Base-by-base conservation (phyloP, 2,113 vertebrate genomes). In the Forbesichthys papilliferus region DNA sequence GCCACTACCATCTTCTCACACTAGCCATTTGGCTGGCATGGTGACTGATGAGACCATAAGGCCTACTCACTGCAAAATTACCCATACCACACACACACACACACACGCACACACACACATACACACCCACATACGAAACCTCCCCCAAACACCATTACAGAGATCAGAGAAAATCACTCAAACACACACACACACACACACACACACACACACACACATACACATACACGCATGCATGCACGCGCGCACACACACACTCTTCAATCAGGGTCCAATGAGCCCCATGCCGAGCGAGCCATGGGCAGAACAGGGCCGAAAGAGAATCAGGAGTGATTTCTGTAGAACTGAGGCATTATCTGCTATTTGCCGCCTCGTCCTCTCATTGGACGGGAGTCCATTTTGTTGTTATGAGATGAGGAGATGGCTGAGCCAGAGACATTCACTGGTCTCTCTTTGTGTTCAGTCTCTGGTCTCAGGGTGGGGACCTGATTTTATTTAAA, bases 181-280 rank as follows among this genome's bases (percentile, higher is more conserved):
- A 3, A 33, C 55, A 16, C 55, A 16, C 55, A 16, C 16, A 4
- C 57, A 33, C 57, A 13, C 52, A 13, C 52, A 12, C 57, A 33
- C 58, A 42, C 33, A 46, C 58, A 42, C 58, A 75, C 65, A 71
- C 12, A 5, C 58, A 68, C 51, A 69, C 71, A 63, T 65, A 54
- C 73, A 34, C 57, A 59, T 9, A 3, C 57, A 58, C 3, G 11
- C 56, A 59, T 20, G 13, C 57, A 59, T 27, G 13, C 57, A 36
- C 20, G 13, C 20, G 36, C 14, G 2, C 11, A 54, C 14, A n/a
- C 11, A 54, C 11, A 34, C 9, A 33, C 57, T 11, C 57, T 72
- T 73, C 76, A 78, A 88, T 86, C 78, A 74, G 74, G 49, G 53
- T 53, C 55, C 68, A 79, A 75, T 86, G 84, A 84, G 66, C 74